Conservation (phyloP, 2,888 invertebrate species). For the Anarsia innoxiella region DNA sequence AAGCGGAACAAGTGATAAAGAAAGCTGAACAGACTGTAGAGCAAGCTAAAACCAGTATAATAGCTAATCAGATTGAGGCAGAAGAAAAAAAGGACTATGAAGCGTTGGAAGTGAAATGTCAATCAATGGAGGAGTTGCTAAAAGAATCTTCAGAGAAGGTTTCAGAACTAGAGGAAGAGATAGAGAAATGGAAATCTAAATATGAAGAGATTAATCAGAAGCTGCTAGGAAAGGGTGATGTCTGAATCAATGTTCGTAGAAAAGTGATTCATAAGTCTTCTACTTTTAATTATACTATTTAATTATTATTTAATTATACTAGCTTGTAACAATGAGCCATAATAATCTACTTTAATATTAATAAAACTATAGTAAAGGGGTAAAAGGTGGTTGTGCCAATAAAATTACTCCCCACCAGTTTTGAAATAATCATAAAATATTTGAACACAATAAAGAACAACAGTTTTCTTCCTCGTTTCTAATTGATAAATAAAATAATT, state of each 20-base stretch:
- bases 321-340: too few relatives aligned
- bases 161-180: conserved; percentile 30
- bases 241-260: too few relatives aligned
- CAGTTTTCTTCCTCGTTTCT: not conserved
- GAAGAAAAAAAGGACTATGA: conserved; percentile 29
- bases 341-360: too few relatives aligned
- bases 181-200: conserved; percentile 39
- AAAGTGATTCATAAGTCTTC: too few relatives aligned
- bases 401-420: not conserved
- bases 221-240: conserved; percentile 30
- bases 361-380: too few relatives aligned
- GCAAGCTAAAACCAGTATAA: conserved; percentile 45
- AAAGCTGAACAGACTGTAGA: conserved; percentile 79
- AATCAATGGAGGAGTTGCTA: conserved; percentile 23
- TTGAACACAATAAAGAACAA: not conserved
- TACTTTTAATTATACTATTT: too few relatives aligned
- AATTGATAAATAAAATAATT: too few relatives aligned
- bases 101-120: not conserved
- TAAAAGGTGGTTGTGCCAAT: not conserved
- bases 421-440: not conserved
- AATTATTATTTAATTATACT: too few relatives aligned
- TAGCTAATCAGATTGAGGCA: conserved; percentile 32
- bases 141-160: conserved; percentile 25
- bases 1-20: conserved; percentile 79
- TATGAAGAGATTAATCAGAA: conserved; percentile 32